phyloP scores from a whole-genome alignment of 1,140 invertebrate species.

The Thaumetopoea pityocampa region DNA sequence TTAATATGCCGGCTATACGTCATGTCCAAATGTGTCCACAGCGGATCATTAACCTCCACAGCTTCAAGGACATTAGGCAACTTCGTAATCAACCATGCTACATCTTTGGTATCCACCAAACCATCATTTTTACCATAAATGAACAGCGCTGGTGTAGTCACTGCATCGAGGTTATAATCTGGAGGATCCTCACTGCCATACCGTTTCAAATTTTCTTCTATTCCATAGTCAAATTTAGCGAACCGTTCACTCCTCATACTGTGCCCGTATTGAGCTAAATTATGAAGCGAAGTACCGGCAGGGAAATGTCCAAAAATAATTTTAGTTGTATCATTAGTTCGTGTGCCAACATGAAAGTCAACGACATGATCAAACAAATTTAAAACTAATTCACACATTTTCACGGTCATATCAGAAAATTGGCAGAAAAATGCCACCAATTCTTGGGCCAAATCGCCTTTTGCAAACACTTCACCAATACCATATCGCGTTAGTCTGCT shows the following conservation, averaged over 20 bases:
- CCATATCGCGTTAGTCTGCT: constrained; percentile 1
- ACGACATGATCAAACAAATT: constrained; percentile 3
- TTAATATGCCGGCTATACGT: constrained; percentile 37
- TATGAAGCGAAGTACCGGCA: constrained; percentile 83
- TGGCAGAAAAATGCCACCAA: constrained; percentile 20
- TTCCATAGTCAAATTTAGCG: constrained; percentile 76
- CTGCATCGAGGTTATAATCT: constrained; percentile 70
- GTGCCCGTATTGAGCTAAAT: constrained; percentile 80
- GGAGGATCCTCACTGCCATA: constrained; percentile 73
- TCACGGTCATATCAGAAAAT: neutral
- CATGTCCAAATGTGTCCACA: constrained; percentile 57
- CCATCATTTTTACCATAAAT: constrained; percentile 53
- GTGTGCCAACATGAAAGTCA: constrained; percentile 35
- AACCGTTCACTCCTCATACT: constrained; percentile 55
- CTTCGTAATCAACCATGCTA: constrained; percentile 36
- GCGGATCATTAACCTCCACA: constrained; percentile 33
- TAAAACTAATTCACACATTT: neutral
- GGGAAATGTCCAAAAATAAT: constrained; percentile 79
- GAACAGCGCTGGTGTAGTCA: constrained; percentile 61
- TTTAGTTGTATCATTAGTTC: constrained; percentile 28
- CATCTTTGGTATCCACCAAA: constrained; percentile 43
- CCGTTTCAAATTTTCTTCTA: constrained; percentile 56
- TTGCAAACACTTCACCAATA: constrained; percentile 18
- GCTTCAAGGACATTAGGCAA: constrained; percentile 46
- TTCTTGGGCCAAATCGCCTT: constrained; percentile 16